phyloP scores from a whole-genome alignment of 2,888 invertebrate species.

The Merodon equestris region DNA sequence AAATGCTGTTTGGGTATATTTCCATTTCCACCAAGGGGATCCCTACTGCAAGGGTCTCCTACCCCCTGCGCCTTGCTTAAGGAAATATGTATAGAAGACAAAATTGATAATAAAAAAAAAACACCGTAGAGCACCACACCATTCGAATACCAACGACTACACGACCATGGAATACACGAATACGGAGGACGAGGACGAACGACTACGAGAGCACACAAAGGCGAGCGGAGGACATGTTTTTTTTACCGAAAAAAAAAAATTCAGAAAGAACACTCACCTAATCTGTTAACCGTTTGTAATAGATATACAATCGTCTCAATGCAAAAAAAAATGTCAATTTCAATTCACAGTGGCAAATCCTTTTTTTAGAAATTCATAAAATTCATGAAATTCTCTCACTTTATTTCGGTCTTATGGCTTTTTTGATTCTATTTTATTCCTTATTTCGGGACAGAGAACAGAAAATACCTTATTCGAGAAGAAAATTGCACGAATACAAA shows the following conservation, averaged over 20 bases:
- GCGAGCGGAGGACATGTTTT: conserved; percentile 28
- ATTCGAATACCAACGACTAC: conserved; percentile 6
- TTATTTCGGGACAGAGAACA: conserved; percentile 38
- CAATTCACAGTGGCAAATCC: conserved; percentile 2
- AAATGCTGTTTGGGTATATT: too few species aligned
- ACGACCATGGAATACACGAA: too few species aligned
- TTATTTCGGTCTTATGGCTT: neutral
- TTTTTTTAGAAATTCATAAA: conserved; percentile 5
- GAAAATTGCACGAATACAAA: conserved; percentile 42
- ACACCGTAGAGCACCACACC: conserved; percentile 7
- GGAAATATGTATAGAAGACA: neutral
- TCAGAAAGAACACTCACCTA: conserved; percentile 46
- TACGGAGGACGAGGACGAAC: conserved; percentile 41
- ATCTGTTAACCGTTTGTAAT: conserved; percentile 14
- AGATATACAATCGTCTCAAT: neutral
- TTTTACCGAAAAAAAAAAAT: conserved; percentile 28
- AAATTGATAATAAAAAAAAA: neutral
- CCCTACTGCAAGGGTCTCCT: too few species aligned
- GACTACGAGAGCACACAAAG: neutral
- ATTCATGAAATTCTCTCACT: conserved; percentile 32
- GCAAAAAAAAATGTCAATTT: conserved; percentile 3
- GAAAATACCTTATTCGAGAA: conserved; percentile 40
- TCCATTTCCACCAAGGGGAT: too few species aligned
- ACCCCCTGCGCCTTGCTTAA: too few species aligned
- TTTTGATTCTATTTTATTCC: conserved; percentile 8